These are phyloP conservation scores for Chaetophractus vellerosus DNA, from an alignment of 2,797 vertebrate species.

Conservation along the genomic window DNA sequence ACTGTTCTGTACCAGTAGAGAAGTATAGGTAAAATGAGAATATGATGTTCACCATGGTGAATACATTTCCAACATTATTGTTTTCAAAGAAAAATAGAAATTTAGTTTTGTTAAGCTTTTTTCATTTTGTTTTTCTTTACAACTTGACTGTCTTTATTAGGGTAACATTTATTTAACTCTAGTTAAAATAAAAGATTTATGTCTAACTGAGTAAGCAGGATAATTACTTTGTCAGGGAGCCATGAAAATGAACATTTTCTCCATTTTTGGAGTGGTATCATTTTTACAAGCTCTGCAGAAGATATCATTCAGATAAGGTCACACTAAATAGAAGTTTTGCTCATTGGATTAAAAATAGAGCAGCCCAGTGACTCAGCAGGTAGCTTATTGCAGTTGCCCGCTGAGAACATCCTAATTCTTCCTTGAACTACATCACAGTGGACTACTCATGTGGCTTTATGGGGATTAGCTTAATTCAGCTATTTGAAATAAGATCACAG, in stretches of 20 bases:
- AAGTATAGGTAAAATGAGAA: conserved; percentile 58
- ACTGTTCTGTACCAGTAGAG: conserved; percentile 29
- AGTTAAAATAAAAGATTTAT: conserved; percentile 69
- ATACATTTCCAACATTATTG: conserved; percentile 28
- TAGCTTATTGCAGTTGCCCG: conserved; percentile 72
- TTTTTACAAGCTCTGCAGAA: conserved; percentile 74
- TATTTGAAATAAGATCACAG: conserved; percentile 83
- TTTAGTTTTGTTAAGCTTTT: conserved; percentile 10
- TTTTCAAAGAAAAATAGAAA: conserved; percentile 59
- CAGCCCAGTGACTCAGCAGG: conserved; percentile 85
- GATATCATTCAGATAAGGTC: conserved; percentile 81
- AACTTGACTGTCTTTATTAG: conserved; percentile 53
- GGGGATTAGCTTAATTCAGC: conserved; percentile 79
- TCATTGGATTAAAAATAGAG: conserved; percentile 86
- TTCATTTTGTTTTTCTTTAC: conserved; percentile 60
- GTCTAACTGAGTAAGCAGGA: conserved; percentile 33
- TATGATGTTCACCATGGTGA: conserved; percentile 24
- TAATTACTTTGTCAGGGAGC: conserved; percentile 66
- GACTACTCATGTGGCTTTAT: conserved; percentile 70
- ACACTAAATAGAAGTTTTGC: conserved; percentile 80
- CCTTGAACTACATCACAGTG: conserved; percentile 66
- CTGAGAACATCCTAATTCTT: conserved; percentile 82
- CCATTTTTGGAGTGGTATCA: neutral
- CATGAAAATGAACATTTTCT: conserved; percentile 46
- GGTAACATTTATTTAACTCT: conserved; percentile 45